Percentiles rank a stretch among this genome's conserved stretches.
These are phyloP conservation scores for Monodelphis domestica DNA, from an alignment of 2,797 vertebrate genomes.

Conservation along the genomic window DNA sequence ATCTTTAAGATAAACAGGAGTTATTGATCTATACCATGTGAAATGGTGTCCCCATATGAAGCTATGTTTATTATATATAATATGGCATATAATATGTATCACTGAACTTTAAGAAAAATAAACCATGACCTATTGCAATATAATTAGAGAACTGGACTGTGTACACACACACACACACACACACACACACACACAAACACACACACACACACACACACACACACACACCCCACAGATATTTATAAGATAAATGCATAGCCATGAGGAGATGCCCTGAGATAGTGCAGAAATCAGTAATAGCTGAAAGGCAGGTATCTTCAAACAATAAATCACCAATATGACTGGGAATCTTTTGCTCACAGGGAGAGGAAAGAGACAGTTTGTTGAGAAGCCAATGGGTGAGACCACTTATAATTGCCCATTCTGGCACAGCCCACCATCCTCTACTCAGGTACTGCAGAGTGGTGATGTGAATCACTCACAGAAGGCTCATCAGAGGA, in stretches of 20 bases:
- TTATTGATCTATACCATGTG: neutral
- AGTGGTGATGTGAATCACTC: neutral
- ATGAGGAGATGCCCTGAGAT: neutral
- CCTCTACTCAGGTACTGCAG: neutral
- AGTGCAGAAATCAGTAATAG: neutral
- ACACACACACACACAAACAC: too few species aligned
- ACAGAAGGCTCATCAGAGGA: neutral
- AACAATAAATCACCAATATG: constrained; percentile 5
- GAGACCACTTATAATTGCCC: neutral
- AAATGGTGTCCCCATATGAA: neutral
- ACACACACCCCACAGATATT: neutral
- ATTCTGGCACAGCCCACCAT: neutral
- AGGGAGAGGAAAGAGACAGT: constrained; percentile 7
- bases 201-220: too few species aligned
- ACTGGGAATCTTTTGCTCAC: neutral
- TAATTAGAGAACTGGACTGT: neutral
- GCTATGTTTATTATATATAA: too few species aligned
- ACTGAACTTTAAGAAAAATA: neutral
- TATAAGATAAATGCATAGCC: neutral
- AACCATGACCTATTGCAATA: neutral
- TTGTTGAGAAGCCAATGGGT: neutral
- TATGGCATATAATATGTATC: neutral
- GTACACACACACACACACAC: neutral
- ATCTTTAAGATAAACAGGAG: neutral
- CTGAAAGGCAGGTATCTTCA: neutral